Evolutionary conservation across 2,797 vertebrate species (phyloP), one percentile per base, ranked within the genome.

Genomic region (Argyrosomus regius): DNA sequence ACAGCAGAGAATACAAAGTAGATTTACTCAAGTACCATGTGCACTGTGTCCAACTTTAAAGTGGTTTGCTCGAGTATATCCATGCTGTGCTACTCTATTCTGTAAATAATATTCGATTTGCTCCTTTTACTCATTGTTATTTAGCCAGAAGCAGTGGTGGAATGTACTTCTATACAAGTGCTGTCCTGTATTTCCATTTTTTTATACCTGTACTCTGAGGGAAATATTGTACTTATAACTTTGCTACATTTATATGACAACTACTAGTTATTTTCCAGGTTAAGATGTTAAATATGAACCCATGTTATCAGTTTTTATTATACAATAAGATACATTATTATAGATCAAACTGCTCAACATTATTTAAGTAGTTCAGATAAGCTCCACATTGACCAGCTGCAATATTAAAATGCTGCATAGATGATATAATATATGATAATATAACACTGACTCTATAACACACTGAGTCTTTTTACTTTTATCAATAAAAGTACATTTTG

Each of bases 1-100:
- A 22, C 59, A 52, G 46, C 49, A 10, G 35, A 71, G 31, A 78
- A 79, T 62, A 65, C 24, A 57, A 67, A 83, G 43, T 20, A 63
- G 9, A 57, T 80, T 35, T 41, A 58, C n/a, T 61, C 14, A 35
- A 35, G 22, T 26, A 35, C 22, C 31, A 31, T 35, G 13, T n/a
- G 12, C 45, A 31, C 57, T 26, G 7, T 20, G 24, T 20, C 11
- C 11, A 59, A 3, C 22, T 28, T 18, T 24, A 1, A n/a, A n/a
- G 35, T 22, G 41, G 46, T 52, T 8, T 22, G 50, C 6, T 35
- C 28, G 17, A 58, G 20, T 26, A 39, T 43, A 41, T 14, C 35
- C 6, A 13, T 11, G 12, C 16, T 10, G 3, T 43, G 9, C 35
- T 77, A 16, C 5, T 1, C 48, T 8, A n/a, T 7, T 24, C 26